phyloP scores from a whole-genome alignment of 1,140 invertebrate genomes.

The Magallana gigas region DNA sequence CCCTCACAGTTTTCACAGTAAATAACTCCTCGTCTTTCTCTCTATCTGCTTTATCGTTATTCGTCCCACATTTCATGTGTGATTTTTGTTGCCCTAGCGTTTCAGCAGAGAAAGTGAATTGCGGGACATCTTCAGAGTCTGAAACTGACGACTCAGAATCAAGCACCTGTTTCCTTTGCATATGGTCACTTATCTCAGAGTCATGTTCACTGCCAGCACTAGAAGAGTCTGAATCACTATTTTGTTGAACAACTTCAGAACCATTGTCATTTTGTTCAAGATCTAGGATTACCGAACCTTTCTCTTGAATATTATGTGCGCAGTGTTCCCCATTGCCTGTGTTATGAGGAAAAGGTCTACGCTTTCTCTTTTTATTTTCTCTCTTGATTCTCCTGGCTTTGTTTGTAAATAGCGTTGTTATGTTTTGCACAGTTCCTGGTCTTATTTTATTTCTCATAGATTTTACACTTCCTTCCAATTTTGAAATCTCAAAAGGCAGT shows the following conservation, averaged over 20 bases:
- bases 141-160: slow-evolving; percentile 3
- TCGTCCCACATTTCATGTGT: neutral
- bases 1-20: neutral
- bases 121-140: neutral
- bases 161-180: neutral
- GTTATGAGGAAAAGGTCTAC: neutral
- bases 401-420: slow-evolving; percentile 39
- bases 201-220: neutral
- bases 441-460: slow-evolving; percentile 47
- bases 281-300: neutral
- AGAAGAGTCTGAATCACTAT: neutral
- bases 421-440: slow-evolving; percentile 49
- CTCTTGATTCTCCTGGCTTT: slow-evolving; percentile 13
- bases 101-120: neutral
- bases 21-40: neutral
- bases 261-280: neutral
- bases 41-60: neutral
- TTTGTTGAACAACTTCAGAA: neutral
- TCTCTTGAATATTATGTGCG: neutral
- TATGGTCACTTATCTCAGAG: neutral
- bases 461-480: slow-evolving; percentile 45
- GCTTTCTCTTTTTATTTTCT: slow-evolving; percentile 11
- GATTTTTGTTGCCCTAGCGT: neutral
- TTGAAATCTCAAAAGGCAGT: slow-evolving; percentile 41
- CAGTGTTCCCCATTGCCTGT: neutral